Evolutionary conservation across 2,888 invertebrate genomes (phyloP).

Genomic region (Athalia cordata): DNA sequence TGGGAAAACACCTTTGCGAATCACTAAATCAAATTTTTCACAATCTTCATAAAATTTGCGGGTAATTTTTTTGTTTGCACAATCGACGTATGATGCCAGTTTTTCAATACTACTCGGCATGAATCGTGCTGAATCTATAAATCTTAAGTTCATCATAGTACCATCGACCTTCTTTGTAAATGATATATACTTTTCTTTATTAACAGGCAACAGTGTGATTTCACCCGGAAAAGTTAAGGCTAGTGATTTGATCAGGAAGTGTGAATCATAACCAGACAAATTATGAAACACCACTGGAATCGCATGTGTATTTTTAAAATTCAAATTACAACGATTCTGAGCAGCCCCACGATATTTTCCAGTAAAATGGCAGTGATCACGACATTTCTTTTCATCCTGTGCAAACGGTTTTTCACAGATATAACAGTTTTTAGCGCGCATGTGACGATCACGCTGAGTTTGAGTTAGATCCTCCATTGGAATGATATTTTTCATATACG

Average conservation of each 20-base stretch:
- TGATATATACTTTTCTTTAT: no score
- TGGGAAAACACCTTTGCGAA: slow-evolving; percentile 19
- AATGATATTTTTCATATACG: slow-evolving; percentile 12
- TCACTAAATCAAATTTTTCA: slow-evolving; percentile 46
- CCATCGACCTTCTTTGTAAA: not conserved
- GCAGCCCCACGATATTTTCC: slow-evolving; percentile 47
- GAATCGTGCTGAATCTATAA: slow-evolving; percentile 61
- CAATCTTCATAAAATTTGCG: slow-evolving; percentile 18
- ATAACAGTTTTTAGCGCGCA: slow-evolving; percentile 45
- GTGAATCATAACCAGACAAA: slow-evolving; percentile 59
- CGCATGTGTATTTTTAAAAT: no score
- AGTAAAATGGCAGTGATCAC: slow-evolving; percentile 51
- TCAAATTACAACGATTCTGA: no score
- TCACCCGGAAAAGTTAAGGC: no score
- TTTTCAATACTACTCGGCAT: slow-evolving; percentile 56
- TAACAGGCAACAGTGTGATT: no score
- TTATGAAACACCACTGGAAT: slow-evolving; percentile 57
- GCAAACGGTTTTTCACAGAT: slow-evolving; percentile 46
- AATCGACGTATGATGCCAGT: slow-evolving; percentile 39
- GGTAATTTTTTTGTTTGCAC: slow-evolving; percentile 35
- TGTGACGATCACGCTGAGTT: slow-evolving; percentile 28
- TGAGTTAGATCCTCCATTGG: slow-evolving; percentile 46
- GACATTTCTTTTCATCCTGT: slow-evolving; percentile 43
- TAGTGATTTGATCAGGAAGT: slow-evolving; percentile 59
- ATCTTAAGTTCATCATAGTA: slow-evolving; percentile 49